Base-by-base conservation (phyloP, 2,797 vertebrate species). In the Parotocinclus haroldoi region DNA sequence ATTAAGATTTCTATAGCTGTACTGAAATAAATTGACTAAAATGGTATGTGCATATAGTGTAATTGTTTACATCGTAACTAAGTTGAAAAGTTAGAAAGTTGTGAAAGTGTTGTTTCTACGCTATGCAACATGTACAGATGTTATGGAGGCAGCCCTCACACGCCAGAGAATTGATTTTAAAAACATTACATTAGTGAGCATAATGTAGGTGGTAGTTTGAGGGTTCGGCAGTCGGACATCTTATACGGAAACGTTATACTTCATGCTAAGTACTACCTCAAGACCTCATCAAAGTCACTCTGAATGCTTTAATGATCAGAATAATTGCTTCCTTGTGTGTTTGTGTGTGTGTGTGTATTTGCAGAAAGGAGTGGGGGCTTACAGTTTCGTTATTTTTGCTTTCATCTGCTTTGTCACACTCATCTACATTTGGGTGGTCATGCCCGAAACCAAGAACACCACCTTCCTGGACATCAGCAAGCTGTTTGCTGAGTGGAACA, bases 401-500 rank as follows among this genome's bases (percentile, higher is more conserved):
- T 61, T 76, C n/a, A 71, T 99, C 77, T 99, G 96, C 66, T 70
- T 98, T 0, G 61, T 77, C 63, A 92, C 92, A 0, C 58, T 93
- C 36, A 0, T 92, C 68, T 99, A 95, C 84, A 87, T 91, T 81
- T 94, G 87, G 86, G 1, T 95, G 8, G 14, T 95, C 9, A 83
- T 98, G 59, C 96, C 95, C 0, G 96, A 99, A 79, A 99, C 96
- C 7, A 98, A 99, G 84, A 89, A 80, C 61, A 95, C 92, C 82
- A 95, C 94, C 0, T 96, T 98, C 78, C 78, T 96, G 74, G 95
- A 98, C 81, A 91, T 96, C 83, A 92, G 91, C 77, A 90, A 83
- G 79, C 89, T 93, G 78, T 96, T 98, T 55, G 85, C 91, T 58
- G 89, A 89, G 81, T 94, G 83, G 82, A 99, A 99, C 80, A 92